Percentiles rank a stretch among this genome's conserved stretches.
Conservation (phyloP, 2,888 invertebrate species). For the Gandaritis pyraliata region DNA sequence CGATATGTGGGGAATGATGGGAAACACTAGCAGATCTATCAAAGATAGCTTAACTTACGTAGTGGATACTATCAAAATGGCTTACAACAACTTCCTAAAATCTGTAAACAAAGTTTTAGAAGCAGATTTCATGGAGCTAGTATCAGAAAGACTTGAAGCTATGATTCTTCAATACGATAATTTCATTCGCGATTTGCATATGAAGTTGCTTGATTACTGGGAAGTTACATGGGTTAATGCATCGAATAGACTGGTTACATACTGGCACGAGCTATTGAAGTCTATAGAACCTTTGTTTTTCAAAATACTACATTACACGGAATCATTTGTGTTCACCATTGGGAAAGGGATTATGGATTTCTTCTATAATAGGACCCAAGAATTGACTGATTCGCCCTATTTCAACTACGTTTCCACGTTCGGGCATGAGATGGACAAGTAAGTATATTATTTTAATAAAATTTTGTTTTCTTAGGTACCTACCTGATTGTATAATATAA, state of each 20-base stretch:
- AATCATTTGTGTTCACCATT: slow-evolving; percentile 89
- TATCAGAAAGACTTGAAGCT: slow-evolving; percentile 87
- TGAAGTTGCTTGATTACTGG: slow-evolving; percentile 85
- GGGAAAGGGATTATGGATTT: slow-evolving; percentile 91
- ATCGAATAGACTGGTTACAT: slow-evolving; percentile 85
- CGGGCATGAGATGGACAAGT: slow-evolving; percentile 90
- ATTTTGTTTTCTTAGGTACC: too few species aligned
- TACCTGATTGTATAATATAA: too few species aligned
- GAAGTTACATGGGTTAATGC: slow-evolving; percentile 90
- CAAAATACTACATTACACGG: slow-evolving; percentile 89
- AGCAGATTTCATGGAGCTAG: slow-evolving; percentile 90
- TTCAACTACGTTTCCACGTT: slow-evolving; percentile 92
- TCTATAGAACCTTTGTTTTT: slow-evolving; percentile 92
- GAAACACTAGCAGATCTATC: slow-evolving; percentile 91
- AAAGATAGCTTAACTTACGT: slow-evolving; percentile 90
- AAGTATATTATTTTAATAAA: too few species aligned
- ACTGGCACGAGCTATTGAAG: slow-evolving; percentile 89
- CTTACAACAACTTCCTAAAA: slow-evolving; percentile 88
- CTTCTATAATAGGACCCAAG: slow-evolving; percentile 91
- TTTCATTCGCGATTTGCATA: slow-evolving; percentile 91
- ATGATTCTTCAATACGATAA: slow-evolving; percentile 91
- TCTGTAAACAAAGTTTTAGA: slow-evolving; percentile 88
- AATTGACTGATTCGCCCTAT: slow-evolving; percentile 91
- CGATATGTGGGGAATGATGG: slow-evolving; percentile 94
- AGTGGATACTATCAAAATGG: slow-evolving; percentile 88